Base-by-base conservation (phyloP, 2,113 vertebrate genomes). In the Engraulis encrasicolus region DNA sequence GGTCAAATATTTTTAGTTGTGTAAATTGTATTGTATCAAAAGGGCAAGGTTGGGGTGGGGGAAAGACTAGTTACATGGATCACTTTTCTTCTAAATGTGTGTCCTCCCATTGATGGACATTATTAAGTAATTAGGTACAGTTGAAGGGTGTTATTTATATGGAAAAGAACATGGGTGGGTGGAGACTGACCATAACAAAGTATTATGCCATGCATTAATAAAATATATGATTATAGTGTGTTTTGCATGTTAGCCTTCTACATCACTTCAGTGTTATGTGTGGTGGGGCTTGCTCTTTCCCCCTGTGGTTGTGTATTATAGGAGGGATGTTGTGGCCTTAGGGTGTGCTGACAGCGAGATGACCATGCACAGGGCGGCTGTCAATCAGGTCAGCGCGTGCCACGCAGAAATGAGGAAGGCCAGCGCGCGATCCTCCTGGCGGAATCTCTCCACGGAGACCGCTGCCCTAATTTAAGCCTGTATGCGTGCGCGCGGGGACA, bases 1-100 rank as follows among this genome's bases (percentile, higher is more conserved):
- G 90, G 87, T 87, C 50, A 86, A 83, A 85, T 92, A 92, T 93
- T 90, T 91, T 89, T 92, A 92, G 89, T 86, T 85, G 84, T 86
- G 89, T 84, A 86, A 92, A 92, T 91, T 91, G 88, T 88, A 90
- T 91, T 92, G 92, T 87, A 84, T 82, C 58, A 50, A 92, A 89
- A 87, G 90, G 88, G 83, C 88, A 89, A 85, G 34, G 85, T 87
- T 92, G 86, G 50, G 79, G n/a, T n/a, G n/a, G n/a, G 58, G 66
- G 23, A 89, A 81, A 80, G 58, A 36, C 80, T 74, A 27, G 49
- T 49, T 49, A 40, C 5, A 27, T 15, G 23, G 27, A 79, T 15
- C 36, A 49, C 19, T 58, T 80, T 91, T 89, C 94, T 91, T 71
- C 66, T 17, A 31, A 74, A 74, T 74, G 14, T 2, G 12, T 34